A percentile compares a stretch with the other conserved stretches of the same genome.
These are phyloP conservation scores for Archocentrus centrarchus DNA, from an alignment of 2,113 vertebrate species.

Conservation along the genomic window DNA sequence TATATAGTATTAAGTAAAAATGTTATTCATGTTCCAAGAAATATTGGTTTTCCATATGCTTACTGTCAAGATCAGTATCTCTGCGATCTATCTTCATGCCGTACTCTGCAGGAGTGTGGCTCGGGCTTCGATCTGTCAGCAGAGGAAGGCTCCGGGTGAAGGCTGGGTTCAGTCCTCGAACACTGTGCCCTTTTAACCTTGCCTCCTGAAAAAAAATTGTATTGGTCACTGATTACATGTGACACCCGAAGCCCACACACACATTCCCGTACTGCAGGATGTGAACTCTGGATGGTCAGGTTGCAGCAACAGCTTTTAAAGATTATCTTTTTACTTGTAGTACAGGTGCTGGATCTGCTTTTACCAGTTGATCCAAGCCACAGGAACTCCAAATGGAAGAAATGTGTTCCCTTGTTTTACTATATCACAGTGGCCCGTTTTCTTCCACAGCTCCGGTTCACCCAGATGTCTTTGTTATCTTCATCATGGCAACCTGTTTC, in stretches of 20 bases:
- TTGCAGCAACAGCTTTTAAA: slow-evolving; percentile 22
- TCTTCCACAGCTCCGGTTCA: slow-evolving; percentile 37
- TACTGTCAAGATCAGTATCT: slow-evolving; percentile 86
- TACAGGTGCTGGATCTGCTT: slow-evolving; percentile 59
- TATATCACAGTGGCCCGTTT: slow-evolving; percentile 61
- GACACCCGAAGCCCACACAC: neutral
- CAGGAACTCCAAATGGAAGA: slow-evolving; percentile 75
- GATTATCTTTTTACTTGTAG: slow-evolving; percentile 23
- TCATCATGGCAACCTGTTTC: slow-evolving; percentile 65
- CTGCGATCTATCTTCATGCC: slow-evolving; percentile 68
- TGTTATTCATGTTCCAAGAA: neutral
- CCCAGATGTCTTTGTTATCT: slow-evolving; percentile 63
- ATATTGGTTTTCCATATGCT: slow-evolving; percentile 59
- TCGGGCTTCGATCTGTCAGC: slow-evolving; percentile 75
- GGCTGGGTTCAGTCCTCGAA: slow-evolving; percentile 41
- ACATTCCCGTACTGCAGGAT: neutral
- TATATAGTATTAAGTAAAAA: neutral
- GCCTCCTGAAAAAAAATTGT: slow-evolving; percentile 68
- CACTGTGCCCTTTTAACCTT: slow-evolving; percentile 53
- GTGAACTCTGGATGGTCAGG: slow-evolving; percentile 27
- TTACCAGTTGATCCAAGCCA: slow-evolving; percentile 54
- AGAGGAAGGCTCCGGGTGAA: slow-evolving; percentile 74
- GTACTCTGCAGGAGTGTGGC: slow-evolving; percentile 72
- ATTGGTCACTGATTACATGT: slow-evolving; percentile 13
- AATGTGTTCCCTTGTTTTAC: slow-evolving; percentile 68